phyloP scores from a whole-genome alignment of 2,113 vertebrate species.

The Gasterosteus nipponicus region DNA sequence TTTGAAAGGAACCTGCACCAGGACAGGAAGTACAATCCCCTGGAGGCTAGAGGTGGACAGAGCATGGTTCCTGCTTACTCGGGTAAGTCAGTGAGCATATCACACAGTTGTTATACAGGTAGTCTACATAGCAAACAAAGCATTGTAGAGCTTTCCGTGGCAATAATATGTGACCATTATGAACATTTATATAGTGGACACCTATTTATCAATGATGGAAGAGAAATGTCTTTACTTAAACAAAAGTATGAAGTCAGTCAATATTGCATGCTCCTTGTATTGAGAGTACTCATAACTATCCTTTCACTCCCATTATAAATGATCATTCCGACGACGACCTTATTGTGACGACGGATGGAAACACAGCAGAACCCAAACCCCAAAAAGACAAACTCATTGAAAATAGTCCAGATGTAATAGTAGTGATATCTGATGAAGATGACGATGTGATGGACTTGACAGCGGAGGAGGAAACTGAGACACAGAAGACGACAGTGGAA shows the following conservation, averaged over 20 bases:
- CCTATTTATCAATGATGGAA: neutral
- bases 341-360: neutral
- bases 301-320: neutral
- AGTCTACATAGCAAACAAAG: neutral
- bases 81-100: neutral
- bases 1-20: slow-evolving; percentile 84
- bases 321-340: neutral
- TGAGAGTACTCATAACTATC: neutral
- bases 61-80: slow-evolving; percentile 51
- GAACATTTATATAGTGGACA: neutral
- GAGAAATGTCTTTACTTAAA: neutral
- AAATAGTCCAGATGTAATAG: neutral
- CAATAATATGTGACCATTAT: neutral
- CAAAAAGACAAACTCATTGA: neutral
- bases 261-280: neutral
- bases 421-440: slow-evolving; percentile 48
- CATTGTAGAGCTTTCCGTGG: neutral
- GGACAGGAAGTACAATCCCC: slow-evolving; percentile 82
- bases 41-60: slow-evolving; percentile 86
- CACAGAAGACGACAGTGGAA: neutral
- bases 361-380: neutral
- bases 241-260: no score
- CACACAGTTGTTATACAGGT: neutral
- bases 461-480: neutral
- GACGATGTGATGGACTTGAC: slow-evolving; percentile 7